Conservation (phyloP, 64 coral and sea anemone genomes). For the Stichodactyla mertensii region DNA sequence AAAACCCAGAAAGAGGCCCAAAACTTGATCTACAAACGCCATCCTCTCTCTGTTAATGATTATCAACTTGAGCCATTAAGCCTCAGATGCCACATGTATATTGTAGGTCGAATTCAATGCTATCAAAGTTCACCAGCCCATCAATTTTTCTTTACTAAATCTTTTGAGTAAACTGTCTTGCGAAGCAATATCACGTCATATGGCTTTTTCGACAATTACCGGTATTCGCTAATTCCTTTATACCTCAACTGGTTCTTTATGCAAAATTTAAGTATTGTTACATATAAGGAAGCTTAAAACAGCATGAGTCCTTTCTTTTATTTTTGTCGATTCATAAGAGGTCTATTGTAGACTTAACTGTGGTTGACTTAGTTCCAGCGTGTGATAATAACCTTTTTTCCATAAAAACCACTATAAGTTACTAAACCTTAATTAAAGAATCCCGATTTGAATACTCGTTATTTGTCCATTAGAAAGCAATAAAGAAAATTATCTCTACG, state of each 20-base stretch:
- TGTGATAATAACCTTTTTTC: background rate
- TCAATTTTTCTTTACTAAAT: background rate
- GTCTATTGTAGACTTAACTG: background rate
- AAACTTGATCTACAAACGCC: background rate
- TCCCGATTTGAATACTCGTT: background rate
- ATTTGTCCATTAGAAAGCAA: background rate
- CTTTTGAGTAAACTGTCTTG: background rate
- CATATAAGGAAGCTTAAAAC: background rate
- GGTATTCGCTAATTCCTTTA: background rate
- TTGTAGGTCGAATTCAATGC: background rate
- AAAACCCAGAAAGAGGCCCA: background rate
- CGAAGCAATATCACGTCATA: background rate
- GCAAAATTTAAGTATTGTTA: conserved; percentile 2
- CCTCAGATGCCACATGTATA: background rate
- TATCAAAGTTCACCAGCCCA: background rate
- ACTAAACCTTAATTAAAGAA: background rate
- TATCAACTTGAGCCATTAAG: background rate
- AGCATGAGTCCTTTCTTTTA: background rate
- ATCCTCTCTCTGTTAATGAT: background rate
- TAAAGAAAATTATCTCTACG: background rate
- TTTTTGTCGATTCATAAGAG: background rate
- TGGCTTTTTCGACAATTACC: background rate
- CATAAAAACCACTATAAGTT: background rate
- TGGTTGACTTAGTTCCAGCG: background rate
- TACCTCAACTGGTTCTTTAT: background rate